Base-by-base conservation (phyloP, 1,140 invertebrate species). In the Drosophila virilis region DNA sequence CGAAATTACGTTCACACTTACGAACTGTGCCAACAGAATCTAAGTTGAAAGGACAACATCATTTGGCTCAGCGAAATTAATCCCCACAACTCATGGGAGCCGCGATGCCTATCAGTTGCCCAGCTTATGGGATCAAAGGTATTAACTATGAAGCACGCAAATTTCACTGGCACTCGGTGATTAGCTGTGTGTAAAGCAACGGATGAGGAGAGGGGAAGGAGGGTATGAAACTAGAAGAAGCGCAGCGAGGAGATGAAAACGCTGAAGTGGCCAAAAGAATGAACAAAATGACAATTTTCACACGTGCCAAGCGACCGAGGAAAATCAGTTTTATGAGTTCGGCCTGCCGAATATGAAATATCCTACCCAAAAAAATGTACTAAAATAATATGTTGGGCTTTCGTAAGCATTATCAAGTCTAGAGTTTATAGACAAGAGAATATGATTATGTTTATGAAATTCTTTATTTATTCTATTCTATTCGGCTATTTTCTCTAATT, bases 231-330 rank as follows among this genome's bases (percentile, higher is more conserved):
- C 22, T 22, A 3, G 22, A 22, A 22, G 22, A 22, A 22, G 22
- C 22, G 22, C 22, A 22, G 32, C n/a, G 9, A 28, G 8, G 51
- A 22, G 51, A 46, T 8, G 37, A 54, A 32, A 40, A 28, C 28
- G 17, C 15, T 13, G 48, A 52, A 61, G 46, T 33, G 40, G 38
- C 58, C 33, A 37, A 51, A 59, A 43, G 55, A 54, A 60, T 54
- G 57, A 50, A 40, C 38, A 67, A 76, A 75, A 71, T 71, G 54
- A 45, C 67, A 77, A 77, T 73, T 77, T 77, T 77, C 69, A 67
- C 74, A 73, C 74, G 61, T 67, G 61, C 38, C 22, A 51, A 46
- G 13, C 57, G 22, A 62, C 4, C 46, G 9, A n/a, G 28, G 13
- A n/a, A 5, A 12, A 32, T 42, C 32, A 43, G 43, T 4, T 8